Evolutionary conservation across 2,888 invertebrate species (phyloP), one percentile per base, ranked within the genome.

Genomic region (Lycia hirtaria): DNA sequence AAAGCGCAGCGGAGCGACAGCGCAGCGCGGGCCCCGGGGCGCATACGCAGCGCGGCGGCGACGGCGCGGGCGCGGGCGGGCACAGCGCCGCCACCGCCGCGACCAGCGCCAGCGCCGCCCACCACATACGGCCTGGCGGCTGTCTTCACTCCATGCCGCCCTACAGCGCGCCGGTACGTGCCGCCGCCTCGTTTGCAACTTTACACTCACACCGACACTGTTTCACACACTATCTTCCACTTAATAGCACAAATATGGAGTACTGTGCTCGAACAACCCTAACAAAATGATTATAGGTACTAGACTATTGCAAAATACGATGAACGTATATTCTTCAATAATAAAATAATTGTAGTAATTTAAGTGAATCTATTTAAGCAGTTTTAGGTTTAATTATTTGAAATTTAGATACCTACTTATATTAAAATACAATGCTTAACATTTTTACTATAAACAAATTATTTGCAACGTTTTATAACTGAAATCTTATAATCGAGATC

Each of bases 1-100:
- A 1, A 10, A 41, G 41, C 3, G n/a, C 30, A 87, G 77, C 82
- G 58, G 67, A 76, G 67, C 86, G 83, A 72, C 87, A 87, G 33
- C 68, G 64, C 30, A 85, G 73, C 45, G 50, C 56, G 38, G 75
- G 54, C 80, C 67, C 70, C 79, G 81, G 57, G 75, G 79, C 56
- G 77, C 83, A 71, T 62, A 62, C 33, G 82, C 85, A 81, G 43
- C 68, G 69, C 61, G 64, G 60, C 55, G 66, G 59, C 41, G 66
- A 58, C 41, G 45, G 47, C 47, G 50, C 55, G 41, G 50, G 37
- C 35, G 40, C 41, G 37, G 54, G 62, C 50, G 45, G 62, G 67
- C 68, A 54, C 62, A 64, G 65, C 62, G 62, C 67, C 56, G 51
- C 50, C 69, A 62, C 56, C 64, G 61, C 65, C 66, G 56, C 61